phyloP scores from a whole-genome alignment of 2,113 vertebrate species.

The Gallinago undulata region DNA sequence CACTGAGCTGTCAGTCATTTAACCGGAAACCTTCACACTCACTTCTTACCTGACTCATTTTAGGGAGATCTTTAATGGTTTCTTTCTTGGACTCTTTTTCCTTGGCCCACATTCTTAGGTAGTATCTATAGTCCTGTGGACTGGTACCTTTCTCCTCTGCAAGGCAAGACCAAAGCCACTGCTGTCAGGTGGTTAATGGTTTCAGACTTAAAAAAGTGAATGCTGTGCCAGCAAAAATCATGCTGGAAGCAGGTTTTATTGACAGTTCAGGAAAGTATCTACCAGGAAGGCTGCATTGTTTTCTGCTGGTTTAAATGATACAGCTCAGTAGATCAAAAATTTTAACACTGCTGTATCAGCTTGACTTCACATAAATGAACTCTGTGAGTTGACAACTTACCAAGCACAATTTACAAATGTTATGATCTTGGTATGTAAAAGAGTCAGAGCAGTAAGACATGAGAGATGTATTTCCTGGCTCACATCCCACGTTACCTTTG shows the following conservation, averaged over 20 bases:
- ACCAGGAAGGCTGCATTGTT: not conserved
- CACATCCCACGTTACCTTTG: not conserved
- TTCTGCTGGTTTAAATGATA: not conserved
- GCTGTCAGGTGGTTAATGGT: not conserved
- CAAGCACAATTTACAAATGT: not conserved
- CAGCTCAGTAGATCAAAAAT: not conserved
- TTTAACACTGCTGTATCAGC: not conserved
- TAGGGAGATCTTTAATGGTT: constrained; percentile 93
- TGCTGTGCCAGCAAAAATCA: not conserved
- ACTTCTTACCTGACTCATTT: constrained; percentile 93
- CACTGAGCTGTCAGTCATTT: not conserved
- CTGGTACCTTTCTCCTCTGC: constrained; percentile 83
- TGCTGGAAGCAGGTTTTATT: not conserved
- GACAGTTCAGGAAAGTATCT: not conserved
- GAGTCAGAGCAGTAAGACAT: not conserved
- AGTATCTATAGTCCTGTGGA: constrained; percentile 91
- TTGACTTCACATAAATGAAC: not conserved
- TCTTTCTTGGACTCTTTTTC: constrained; percentile 91
- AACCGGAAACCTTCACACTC: not conserved
- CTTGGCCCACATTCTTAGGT: constrained; percentile 93
- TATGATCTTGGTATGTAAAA: not conserved
- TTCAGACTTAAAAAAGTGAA: not conserved
- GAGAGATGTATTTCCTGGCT: not conserved
- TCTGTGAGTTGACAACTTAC: not conserved
- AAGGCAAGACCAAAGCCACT: constrained; percentile 1